phyloP scores from a whole-genome alignment of 2,113 vertebrate genomes.

The Odobenus rosmarus region DNA sequence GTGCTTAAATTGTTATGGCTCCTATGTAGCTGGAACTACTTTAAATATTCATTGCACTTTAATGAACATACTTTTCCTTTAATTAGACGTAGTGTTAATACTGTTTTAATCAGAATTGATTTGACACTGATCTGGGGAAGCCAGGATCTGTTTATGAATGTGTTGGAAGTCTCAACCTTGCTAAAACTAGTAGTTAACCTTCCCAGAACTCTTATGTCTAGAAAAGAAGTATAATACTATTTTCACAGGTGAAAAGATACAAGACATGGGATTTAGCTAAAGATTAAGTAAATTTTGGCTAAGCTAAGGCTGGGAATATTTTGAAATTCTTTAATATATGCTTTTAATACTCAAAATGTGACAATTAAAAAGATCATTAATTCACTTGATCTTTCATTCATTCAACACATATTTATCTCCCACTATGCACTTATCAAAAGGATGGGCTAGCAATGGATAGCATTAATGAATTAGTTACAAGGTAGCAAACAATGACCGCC shows the following conservation, averaged over 20 bases:
- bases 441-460: not conserved
- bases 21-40: not conserved
- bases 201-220: not conserved
- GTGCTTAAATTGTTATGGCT: not conserved
- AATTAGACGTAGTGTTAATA: slow-evolving; percentile 59
- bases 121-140: not conserved
- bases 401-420: not conserved
- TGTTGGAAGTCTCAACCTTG: not conserved
- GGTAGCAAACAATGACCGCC: not conserved
- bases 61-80: slow-evolving; percentile 63
- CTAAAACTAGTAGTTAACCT: slow-evolving; percentile 7
- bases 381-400: not conserved
- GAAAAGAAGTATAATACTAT: not conserved
- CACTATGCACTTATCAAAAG: not conserved
- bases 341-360: not conserved
- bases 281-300: not conserved
- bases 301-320: not conserved
- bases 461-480: not conserved
- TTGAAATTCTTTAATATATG: slow-evolving; percentile 2
- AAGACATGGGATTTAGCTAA: not conserved
- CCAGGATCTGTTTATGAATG: not conserved
- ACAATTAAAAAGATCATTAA: not conserved
- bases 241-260: not conserved
- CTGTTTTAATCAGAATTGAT: slow-evolving; percentile 39
- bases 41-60: slow-evolving; percentile 58